A percentile compares a stretch with the other conserved stretches of the same genome.
Evolutionary conservation across 2,797 vertebrate species (phyloP).

Genomic region (Selene dorsalis): DNA sequence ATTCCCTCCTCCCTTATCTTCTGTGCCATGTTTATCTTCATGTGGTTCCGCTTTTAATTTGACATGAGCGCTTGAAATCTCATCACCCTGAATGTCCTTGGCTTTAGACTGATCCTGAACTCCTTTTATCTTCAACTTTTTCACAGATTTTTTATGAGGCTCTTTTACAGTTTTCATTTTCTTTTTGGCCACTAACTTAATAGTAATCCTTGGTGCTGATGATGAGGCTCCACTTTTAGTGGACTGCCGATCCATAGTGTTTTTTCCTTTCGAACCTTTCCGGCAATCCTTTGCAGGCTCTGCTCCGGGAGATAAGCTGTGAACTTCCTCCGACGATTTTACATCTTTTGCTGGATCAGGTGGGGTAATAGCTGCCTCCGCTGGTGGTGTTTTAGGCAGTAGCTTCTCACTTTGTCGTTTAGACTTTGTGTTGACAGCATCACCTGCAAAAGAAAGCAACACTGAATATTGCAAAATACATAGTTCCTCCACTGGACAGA

Average conservation of each 20-base stretch:
- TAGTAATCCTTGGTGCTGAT: conserved; percentile 84
- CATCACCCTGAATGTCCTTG: conserved; percentile 84
- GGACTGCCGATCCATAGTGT: conserved; percentile 71
- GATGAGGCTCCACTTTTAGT: conserved; percentile 73
- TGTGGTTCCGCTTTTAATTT: conserved; percentile 86
- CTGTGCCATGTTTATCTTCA: conserved; percentile 61
- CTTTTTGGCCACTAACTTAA: conserved; percentile 87
- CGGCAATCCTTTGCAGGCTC: conserved; percentile 77
- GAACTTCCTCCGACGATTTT: conserved; percentile 75
- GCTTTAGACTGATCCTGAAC: conserved; percentile 86
- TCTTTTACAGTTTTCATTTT: conserved; percentile 80
- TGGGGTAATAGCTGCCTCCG: conserved; percentile 75
- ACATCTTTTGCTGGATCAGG: conserved; percentile 71
- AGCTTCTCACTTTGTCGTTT: conserved; percentile 80
- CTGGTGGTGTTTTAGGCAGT: conserved; percentile 72
- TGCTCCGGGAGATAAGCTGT: conserved; percentile 67
- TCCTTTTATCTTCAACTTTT: conserved; percentile 85
- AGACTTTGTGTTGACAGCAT: conserved; percentile 77
- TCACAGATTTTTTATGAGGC: conserved; percentile 73
- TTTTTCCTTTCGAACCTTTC: conserved; percentile 79
- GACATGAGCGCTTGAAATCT: conserved; percentile 86
- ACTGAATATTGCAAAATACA: conserved; percentile 14
- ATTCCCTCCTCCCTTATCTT: conserved; percentile 67
- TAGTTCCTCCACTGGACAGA: background rate
- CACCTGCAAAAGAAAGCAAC: conserved; percentile 63